These are phyloP conservation scores for Lepilemur septentrionalis DNA, from an alignment of 2,797 vertebrate species.

Conservation along the genomic window DNA sequence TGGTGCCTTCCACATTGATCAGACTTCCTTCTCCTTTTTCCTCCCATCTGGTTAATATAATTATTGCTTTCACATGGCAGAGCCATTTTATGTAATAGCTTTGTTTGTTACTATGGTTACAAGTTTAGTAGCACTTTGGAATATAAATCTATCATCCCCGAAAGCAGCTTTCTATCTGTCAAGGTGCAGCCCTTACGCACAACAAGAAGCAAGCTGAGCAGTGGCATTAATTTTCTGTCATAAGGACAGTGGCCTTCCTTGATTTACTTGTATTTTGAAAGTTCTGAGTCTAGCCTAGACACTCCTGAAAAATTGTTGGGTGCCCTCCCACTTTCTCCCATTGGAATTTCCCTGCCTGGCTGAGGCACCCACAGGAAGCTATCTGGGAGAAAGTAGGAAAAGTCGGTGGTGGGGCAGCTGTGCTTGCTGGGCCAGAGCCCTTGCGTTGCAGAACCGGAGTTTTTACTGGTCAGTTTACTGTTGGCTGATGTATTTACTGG, in stretches of 20 bases:
- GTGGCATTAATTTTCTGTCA: neutral
- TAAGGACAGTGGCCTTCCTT: neutral
- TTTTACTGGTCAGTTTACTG: neutral
- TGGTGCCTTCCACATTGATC: conserved; percentile 41
- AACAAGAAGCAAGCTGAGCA: neutral
- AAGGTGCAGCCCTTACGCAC: neutral
- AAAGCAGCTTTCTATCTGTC: neutral
- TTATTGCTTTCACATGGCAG: conserved; percentile 72
- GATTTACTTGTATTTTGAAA: neutral
- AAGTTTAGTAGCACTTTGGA: conserved; percentile 26
- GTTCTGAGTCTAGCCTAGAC: conserved; percentile 70
- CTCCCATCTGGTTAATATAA: conserved; percentile 66
- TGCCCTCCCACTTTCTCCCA: rapidly evolving
- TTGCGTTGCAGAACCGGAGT: neutral
- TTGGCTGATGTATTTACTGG: neutral
- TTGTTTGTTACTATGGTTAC: conserved; percentile 65
- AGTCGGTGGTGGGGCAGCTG: neutral
- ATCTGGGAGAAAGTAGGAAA: neutral
- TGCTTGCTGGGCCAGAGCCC: neutral
- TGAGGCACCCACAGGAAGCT: neutral
- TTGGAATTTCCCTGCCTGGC: neutral
- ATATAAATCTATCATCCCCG: neutral
- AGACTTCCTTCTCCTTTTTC: conserved; percentile 51
- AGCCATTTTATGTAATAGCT: conserved; percentile 44
- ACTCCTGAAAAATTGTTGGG: neutral